These are phyloP conservation scores for Oreortyx pictus DNA, from an alignment of 2,797 vertebrate species.

Conservation along the genomic window DNA sequence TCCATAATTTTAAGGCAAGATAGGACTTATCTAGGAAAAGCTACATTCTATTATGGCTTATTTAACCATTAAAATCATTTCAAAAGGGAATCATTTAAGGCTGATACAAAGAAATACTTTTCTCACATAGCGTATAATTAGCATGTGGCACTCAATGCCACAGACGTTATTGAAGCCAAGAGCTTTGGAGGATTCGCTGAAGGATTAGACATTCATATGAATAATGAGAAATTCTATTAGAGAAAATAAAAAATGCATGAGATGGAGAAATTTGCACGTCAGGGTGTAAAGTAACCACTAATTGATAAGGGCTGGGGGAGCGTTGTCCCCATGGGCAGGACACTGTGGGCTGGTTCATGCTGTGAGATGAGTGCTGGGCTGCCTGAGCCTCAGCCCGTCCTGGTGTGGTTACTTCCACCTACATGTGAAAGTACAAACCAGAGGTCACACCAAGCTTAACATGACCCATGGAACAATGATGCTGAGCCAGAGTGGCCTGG, in stretches of 20 bases:
- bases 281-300: conserved; percentile 46
- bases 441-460: not conserved
- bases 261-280: conserved; percentile 40
- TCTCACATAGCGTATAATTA: conserved; percentile 49
- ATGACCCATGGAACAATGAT: accelerated
- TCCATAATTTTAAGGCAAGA: not conserved
- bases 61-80: conserved; percentile 35
- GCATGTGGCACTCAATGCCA: conserved; percentile 55
- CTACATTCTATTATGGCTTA: not conserved
- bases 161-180: conserved; percentile 55
- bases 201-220: conserved; percentile 67
- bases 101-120: conserved; percentile 55
- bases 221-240: conserved; percentile 74
- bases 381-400: not conserved
- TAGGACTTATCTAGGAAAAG: not conserved
- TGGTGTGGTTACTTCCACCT: not conserved
- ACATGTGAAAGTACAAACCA: not conserved
- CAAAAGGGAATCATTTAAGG: conserved; percentile 44
- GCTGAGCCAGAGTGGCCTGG: accelerated
- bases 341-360: not conserved
- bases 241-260: conserved; percentile 71
- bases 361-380: not conserved
- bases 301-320: conserved; percentile 17
- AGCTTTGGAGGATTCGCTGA: conserved; percentile 64
- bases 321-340: not conserved